A percentile compares a stretch with the other conserved stretches of the same genome.
Conservation (phyloP, 2,888 invertebrate species). For the Tachystola acroxantha region DNA sequence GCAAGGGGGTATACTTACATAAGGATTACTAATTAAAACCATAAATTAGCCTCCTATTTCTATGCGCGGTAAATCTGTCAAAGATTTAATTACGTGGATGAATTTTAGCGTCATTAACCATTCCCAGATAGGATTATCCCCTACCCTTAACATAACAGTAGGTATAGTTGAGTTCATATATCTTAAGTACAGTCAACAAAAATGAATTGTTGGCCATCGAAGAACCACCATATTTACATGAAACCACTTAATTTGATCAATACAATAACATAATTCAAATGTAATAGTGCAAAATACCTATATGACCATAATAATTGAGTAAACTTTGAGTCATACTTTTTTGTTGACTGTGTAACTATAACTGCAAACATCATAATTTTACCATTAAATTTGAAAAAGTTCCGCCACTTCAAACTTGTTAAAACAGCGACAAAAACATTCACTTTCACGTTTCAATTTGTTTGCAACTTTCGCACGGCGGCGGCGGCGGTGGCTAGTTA, state of each 20-base stretch:
- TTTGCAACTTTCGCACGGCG: slow-evolving; percentile 28
- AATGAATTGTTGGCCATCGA: too few species aligned
- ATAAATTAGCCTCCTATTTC: slow-evolving; percentile 2
- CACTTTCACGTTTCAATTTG: slow-evolving; percentile 34
- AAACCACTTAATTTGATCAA: too few species aligned
- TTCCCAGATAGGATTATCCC: neutral
- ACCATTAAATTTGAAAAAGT: slow-evolving; percentile 34
- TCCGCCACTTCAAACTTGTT: slow-evolving; percentile 29
- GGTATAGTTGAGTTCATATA: slow-evolving; percentile 3
- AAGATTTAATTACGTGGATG: slow-evolving; percentile 1
- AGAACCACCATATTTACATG: too few species aligned
- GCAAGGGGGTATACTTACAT: neutral
- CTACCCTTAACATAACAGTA: too few species aligned
- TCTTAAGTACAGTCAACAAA: too few species aligned
- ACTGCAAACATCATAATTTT: slow-evolving; percentile 20
- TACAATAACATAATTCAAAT: too few species aligned
- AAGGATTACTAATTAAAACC: neutral
- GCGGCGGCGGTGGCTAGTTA: slow-evolving; percentile 34
- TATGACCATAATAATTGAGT: too few species aligned
- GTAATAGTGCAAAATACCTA: too few species aligned
- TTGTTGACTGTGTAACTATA: too few species aligned
- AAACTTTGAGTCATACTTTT: too few species aligned
- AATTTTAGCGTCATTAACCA: neutral
- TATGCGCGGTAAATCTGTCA: slow-evolving; percentile 6
- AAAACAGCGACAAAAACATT: slow-evolving; percentile 34